Evolutionary conservation across 2,113 vertebrate genomes (phyloP).

Genomic region (Bubo blakistoni): DNA sequence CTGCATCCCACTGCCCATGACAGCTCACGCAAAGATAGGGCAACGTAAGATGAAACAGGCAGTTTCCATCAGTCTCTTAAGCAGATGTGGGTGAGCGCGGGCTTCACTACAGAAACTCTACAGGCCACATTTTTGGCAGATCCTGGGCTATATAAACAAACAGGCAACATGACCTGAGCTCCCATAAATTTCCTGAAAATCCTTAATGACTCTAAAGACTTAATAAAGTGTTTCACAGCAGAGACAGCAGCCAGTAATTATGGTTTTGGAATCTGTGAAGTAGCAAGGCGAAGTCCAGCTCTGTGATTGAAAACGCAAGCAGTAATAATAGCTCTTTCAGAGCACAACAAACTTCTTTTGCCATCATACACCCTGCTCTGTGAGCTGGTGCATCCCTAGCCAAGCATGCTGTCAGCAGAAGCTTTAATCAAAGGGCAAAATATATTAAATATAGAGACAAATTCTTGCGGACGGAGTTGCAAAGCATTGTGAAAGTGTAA

Average conservation of each 20-base stretch:
- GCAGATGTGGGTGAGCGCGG: neutral
- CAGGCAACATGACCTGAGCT: constrained; percentile 14
- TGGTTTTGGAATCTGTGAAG: constrained; percentile 33
- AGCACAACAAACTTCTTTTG: neutral
- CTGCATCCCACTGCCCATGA: neutral
- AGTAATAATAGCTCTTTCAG: constrained; percentile 38
- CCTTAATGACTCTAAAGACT: constrained; percentile 49
- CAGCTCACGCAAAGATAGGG: neutral
- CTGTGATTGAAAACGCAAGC: neutral
- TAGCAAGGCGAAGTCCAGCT: constrained; percentile 2
- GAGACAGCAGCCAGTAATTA: constrained; percentile 35
- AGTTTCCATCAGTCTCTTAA: neutral
- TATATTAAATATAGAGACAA: neutral
- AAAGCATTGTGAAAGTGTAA: neutral
- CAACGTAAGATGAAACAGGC: neutral
- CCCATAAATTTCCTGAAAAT: constrained; percentile 62
- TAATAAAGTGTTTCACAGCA: constrained; percentile 61
- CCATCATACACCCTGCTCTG: neutral
- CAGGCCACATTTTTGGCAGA: constrained; percentile 12
- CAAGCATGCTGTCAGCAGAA: constrained; percentile 6
- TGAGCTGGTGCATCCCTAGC: neutral
- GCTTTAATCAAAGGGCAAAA: neutral
- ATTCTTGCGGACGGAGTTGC: neutral
- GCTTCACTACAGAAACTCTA: neutral
- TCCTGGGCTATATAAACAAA: constrained; percentile 6